phyloP scores from a whole-genome alignment of 37 sponge, comb jelly and placozoan species.

The Oscarella lobularis region DNA sequence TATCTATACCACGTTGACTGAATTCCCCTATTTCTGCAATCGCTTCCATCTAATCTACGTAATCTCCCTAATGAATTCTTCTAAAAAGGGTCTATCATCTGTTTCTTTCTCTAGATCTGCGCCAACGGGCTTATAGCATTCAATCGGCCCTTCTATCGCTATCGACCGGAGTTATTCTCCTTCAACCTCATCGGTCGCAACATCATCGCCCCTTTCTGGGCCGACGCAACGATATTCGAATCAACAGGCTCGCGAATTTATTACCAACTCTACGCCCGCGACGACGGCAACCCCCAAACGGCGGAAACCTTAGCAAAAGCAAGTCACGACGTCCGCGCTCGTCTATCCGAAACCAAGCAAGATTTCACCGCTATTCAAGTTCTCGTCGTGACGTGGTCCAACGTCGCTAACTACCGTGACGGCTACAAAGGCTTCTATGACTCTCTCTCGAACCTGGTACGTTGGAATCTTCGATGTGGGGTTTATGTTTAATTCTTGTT shows the following conservation, averaged over 20 bases:
- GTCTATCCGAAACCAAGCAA: background rate
- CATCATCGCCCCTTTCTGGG: constrained; percentile 58
- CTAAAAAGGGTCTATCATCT: too few relatives aligned
- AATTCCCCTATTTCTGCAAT: too few relatives aligned
- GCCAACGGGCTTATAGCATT: constrained; percentile 41
- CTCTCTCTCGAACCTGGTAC: too few relatives aligned
- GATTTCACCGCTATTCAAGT: constrained; percentile 5
- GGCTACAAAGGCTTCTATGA: too few relatives aligned
- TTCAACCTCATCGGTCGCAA: background rate
- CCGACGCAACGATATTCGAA: constrained; percentile 21
- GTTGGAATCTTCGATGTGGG: too few relatives aligned
- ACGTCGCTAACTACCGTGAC: constrained; percentile 3
- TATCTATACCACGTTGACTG: too few relatives aligned
- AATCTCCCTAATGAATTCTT: too few relatives aligned
- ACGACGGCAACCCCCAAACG: background rate
- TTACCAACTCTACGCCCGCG: constrained; percentile 23
- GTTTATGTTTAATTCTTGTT: background rate
- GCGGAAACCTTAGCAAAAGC: too few relatives aligned
- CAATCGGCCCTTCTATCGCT: background rate
- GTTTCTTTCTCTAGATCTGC: too few relatives aligned
- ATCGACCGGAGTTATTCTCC: constrained; percentile 14
- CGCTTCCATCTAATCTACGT: too few relatives aligned
- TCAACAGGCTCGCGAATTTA: constrained; percentile 13
- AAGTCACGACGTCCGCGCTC: background rate
- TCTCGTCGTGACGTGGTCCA: constrained; percentile 12